phyloP scores from a whole-genome alignment of 2,888 invertebrate species.

The Cenopis cana region DNA sequence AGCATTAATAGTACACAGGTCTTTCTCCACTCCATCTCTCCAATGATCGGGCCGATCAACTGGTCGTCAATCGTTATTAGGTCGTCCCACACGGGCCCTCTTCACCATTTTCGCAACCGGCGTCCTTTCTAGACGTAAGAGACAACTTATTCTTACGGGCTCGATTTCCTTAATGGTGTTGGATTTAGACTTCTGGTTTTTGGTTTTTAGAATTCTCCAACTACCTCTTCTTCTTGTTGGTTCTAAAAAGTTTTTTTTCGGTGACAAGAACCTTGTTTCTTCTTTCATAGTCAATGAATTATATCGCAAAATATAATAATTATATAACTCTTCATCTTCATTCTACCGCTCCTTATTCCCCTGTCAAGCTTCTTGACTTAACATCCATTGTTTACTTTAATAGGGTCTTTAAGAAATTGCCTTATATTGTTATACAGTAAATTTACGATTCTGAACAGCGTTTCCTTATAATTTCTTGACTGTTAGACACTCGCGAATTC shows the following conservation, averaged over 20 bases:
- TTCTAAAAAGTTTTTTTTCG: background rate
- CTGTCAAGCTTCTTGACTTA: conserved; percentile 30
- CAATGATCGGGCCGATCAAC: too few relatives aligned
- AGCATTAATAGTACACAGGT: too few relatives aligned
- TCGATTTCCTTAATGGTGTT: background rate
- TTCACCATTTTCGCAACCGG: too few relatives aligned
- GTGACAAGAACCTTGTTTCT: background rate
- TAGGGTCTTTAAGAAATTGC: conserved; percentile 41
- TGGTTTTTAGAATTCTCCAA: too few relatives aligned
- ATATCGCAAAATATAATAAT: background rate
- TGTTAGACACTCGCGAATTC: conserved; percentile 36
- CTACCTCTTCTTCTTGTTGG: background rate
- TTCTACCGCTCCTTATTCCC: conserved; percentile 33
- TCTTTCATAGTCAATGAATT: background rate
- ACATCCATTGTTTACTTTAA: conserved; percentile 42
- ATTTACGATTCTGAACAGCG: conserved; percentile 33
- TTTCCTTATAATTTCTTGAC: conserved; percentile 40
- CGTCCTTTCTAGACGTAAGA: too few relatives aligned
- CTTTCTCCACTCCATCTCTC: too few relatives aligned
- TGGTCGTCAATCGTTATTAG: too few relatives aligned
- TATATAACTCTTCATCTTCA: conserved; percentile 24
- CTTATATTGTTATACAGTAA: conserved; percentile 44
- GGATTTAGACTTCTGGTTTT: too few relatives aligned
- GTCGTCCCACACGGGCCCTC: too few relatives aligned
- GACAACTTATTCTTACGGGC: background rate